Evolutionary conservation across 2,113 vertebrate species (phyloP).

Genomic region (Galbula dea): DNA sequence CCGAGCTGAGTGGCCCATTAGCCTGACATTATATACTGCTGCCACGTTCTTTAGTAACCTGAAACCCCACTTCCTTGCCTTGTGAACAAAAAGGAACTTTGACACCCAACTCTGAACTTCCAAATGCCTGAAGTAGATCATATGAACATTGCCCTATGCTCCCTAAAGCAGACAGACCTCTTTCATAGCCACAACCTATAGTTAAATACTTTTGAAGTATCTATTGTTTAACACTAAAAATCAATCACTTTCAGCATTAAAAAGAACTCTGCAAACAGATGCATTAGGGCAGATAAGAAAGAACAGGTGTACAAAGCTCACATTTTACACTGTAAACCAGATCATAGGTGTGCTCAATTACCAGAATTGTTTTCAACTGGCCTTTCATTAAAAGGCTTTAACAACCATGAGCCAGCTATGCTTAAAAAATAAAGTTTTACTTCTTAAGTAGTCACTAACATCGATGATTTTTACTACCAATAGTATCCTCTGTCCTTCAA

Average conservation of each 20-base stretch:
- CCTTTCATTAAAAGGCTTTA: not conserved
- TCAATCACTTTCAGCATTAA: not conserved
- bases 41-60: not conserved
- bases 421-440: not conserved
- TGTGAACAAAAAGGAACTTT: not conserved
- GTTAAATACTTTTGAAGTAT: not conserved
- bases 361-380: not conserved
- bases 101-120: not conserved
- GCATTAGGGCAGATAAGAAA: not conserved
- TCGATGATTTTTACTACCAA: not conserved
- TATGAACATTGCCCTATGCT: not conserved
- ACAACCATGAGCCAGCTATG: not conserved
- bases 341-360: not conserved
- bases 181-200: not conserved
- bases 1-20: not conserved
- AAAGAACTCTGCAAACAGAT: not conserved
- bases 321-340: not conserved
- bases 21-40: not conserved
- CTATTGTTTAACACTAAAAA: not conserved
- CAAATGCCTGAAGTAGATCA: not conserved
- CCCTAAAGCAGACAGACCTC: not conserved
- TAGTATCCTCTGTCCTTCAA: not conserved
- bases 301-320: not conserved
- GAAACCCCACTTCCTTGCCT: not conserved
- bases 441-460: not conserved